phyloP scores from a whole-genome alignment of 2,888 invertebrate genomes.

The Nomada goodeniana region DNA sequence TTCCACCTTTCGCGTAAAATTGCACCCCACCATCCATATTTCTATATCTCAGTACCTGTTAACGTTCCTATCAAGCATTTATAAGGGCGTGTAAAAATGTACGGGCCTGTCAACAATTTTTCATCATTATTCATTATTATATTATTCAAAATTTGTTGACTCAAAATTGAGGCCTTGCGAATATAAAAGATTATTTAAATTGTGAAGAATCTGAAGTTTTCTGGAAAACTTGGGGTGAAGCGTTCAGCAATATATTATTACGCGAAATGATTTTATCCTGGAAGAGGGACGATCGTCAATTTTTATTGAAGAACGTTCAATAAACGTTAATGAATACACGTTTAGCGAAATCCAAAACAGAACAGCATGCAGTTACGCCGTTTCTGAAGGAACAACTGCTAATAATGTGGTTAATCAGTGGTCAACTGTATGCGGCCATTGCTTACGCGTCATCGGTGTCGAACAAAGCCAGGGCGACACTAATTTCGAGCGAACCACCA shows the following conservation, averaged over 20 bases:
- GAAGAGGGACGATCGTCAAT: neutral
- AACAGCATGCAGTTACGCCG: slow-evolving; percentile 6
- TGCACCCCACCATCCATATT: neutral
- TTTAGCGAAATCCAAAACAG: neutral
- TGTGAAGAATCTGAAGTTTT: no score
- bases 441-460: slow-evolving; percentile 75
- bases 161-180: neutral
- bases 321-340: neutral
- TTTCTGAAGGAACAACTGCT: slow-evolving; percentile 60
- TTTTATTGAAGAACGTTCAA: neutral
- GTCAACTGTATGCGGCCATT: slow-evolving; percentile 64
- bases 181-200: neutral
- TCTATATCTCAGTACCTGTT: neutral
- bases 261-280: no score
- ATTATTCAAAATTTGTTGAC: neutral
- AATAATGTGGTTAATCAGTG: slow-evolving; percentile 70
- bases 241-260: no score
- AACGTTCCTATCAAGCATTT: no score
- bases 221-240: no score
- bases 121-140: no score
- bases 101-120: no score
- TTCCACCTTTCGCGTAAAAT: slow-evolving; percentile 11
- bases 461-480: slow-evolving; percentile 60
- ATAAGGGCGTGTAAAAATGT: no score
- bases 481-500: slow-evolving; percentile 74